These are phyloP conservation scores for Poecile montanus DNA, from an alignment of 2,797 vertebrate species.

Conservation along the genomic window DNA sequence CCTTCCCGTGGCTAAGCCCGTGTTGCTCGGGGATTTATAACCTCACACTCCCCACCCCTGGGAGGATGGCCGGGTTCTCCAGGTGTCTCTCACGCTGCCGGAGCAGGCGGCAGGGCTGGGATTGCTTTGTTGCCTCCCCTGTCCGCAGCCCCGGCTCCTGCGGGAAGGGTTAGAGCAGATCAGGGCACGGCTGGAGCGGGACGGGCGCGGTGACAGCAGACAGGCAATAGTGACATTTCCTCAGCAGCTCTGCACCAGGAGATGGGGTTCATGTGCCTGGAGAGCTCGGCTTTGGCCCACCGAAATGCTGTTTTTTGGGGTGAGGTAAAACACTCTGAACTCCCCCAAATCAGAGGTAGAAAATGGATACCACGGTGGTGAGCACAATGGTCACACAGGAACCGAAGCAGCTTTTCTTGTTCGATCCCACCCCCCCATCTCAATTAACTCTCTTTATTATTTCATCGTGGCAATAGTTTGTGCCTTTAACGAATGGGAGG, in stretches of 20 bases:
- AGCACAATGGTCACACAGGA: background rate
- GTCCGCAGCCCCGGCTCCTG: background rate
- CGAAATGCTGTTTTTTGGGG: background rate
- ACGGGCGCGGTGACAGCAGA: background rate
- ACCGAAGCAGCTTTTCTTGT: background rate
- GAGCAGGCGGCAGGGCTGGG: background rate
- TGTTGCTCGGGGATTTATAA: background rate
- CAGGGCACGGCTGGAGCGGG: fast-evolving
- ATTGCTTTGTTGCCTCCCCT: background rate
- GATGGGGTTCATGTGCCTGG: fast-evolving
- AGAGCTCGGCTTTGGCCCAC: background rate
- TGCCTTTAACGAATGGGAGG: conserved; percentile 39
- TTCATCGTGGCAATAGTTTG: conserved; percentile 52
- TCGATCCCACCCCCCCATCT: background rate
- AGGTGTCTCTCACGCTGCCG: background rate
- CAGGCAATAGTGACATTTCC: background rate
- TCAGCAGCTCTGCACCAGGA: fast-evolving
- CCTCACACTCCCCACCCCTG: background rate
- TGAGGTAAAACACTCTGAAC: background rate
- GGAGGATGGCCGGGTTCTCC: background rate
- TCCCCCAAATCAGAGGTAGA: background rate
- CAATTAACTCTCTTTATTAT: conserved; percentile 61
- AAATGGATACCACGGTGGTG: fast-evolving
- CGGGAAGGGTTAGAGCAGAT: background rate
- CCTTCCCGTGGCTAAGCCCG: background rate